Base-by-base conservation (phyloP, 2,888 invertebrate genomes). In the Hartigia nigra region DNA sequence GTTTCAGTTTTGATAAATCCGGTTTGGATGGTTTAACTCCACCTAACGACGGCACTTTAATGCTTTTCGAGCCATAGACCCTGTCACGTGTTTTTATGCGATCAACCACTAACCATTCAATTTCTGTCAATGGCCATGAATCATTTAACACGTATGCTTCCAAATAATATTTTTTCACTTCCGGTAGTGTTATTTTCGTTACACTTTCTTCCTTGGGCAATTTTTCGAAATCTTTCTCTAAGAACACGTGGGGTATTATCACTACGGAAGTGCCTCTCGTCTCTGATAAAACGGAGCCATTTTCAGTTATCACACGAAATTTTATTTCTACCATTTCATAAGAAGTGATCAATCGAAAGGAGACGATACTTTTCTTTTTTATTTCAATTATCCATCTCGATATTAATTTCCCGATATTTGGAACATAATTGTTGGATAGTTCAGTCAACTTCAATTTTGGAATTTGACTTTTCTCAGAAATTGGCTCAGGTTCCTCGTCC, bases 51-150 rank as follows among this genome's bases (percentile, higher is more conserved):
- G 39, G 12, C 69, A 37, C n/a, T 75, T 31, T 32, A 1, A 31
- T 11, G 12, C n/a, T 75, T 12, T 36, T 75, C 31, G 23, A 31
- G 23, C 12, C n/a, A 36, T 31, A 76, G 14, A 72, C 34, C 12
- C 76, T 76, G 1, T 76, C 74, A 69, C 74, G 81, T 23, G 32
- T 74, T 31, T 86, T 88, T 4, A 85, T 78, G 31, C 87, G 84
- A 14, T 88, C 85, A 0, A 89, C 91, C 2, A 85, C 80, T 0
- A 80, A 77, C 92, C 92, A 93, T 83, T 93, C 92, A 0, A 80
- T 78, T 11, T 79, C 81, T 0, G 89, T 91, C 76, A 92, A 82
- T 1, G 92, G 92, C 93, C 93, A 93, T 1, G 90, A 89, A 76
- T 92, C 82, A 5, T 91, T 85, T 0, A 91, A 77, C n/a, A 92